Base-by-base conservation (phyloP, 1,140 invertebrate species). In the Berghia stephanieae region DNA sequence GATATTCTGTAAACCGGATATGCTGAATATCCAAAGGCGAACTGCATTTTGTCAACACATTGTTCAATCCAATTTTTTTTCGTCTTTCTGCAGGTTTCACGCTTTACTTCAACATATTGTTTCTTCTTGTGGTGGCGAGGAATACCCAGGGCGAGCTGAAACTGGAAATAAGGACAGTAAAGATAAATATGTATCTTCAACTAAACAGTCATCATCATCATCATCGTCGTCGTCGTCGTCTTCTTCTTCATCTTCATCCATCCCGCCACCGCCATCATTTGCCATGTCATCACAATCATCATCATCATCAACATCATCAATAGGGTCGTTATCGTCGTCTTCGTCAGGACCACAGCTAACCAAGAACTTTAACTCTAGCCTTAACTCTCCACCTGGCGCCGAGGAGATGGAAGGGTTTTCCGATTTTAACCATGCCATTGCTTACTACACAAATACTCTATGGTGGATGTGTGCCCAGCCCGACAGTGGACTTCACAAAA, bases 11-110 rank as follows among this genome's bases (percentile, higher is more conserved):
- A n/a, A n/a, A n/a, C n/a, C n/a, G n/a, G n/a, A n/a, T n/a, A n/a
- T n/a, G n/a, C n/a, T n/a, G n/a, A n/a, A n/a, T n/a, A n/a, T n/a
- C n/a, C n/a, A n/a, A n/a, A n/a, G n/a, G n/a, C n/a, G n/a, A n/a
- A n/a, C n/a, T n/a, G n/a, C n/a, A n/a, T n/a, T n/a, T n/a, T n/a
- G n/a, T n/a, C n/a, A n/a, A n/a, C n/a, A n/a, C n/a, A n/a, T n/a
- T n/a, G n/a, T n/a, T n/a, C n/a, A n/a, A n/a, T n/a, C n/a, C n/a
- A n/a, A n/a, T n/a, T n/a, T n/a, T n/a, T n/a, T n/a, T n/a, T n/a
- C n/a, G n/a, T 68, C n/a, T 72, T 27, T 8, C 38, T 74, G 1
- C 18, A 74, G 71, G 27, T 74, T 74, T 74, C 71, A 74, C 42
- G 71, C 38, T 18, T 21, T 74, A 3, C 55, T 74, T 18, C 49